Base-by-base conservation (phyloP, 2,888 invertebrate genomes). In the Cephalotes varians region DNA sequence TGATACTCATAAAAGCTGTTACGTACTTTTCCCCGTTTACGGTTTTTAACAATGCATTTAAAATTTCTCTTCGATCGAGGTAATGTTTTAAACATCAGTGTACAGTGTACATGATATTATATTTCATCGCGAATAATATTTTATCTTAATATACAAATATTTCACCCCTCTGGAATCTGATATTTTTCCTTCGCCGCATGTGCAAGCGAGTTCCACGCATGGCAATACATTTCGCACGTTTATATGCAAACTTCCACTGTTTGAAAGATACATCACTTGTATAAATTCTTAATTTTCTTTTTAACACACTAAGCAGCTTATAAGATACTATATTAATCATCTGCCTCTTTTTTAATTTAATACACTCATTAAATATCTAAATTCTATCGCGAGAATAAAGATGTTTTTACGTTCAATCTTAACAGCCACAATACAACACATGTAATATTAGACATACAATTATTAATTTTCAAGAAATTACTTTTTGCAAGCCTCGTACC, bases 41-140 rank as follows among this genome's bases (percentile, higher is more conserved):
- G 34, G 25, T 51, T 71, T 37, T 71, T 65, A 77, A 67, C 28
- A 15, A 4, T 21, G 5, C 54, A 7, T 56, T 62, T 25, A 47
- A 44, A 31, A 44, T 56, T 25, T 58, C 4, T 40, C 40, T 21
- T 58, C 44, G 56, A 65, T 12, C 69, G 34, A 7, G 5, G 0
- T 44, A 18, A 79, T 79, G 56, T 69, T 56, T 79, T 69, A 67
- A 79, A 79, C 69, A 69, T 79, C 56, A 56, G 67, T n/a, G 49
- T 21, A n/a, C 34, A 56, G 56, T n/a, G 37, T 21, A 31, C 10
- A 21, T 31, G 44, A 37, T 28, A 37, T 47, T n/a, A 21, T 67
- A 44, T 56, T 44, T 56, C 67, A 67, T n/a, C 40, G 54, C 31
- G 15, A 44, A 40, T 44, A 69, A 69, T 79, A 79, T 58, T 79